A percentile compares a stretch with the other conserved stretches of the same genome.
Conservation (phyloP, 2,797 vertebrate species). For the Premnoplex brunnescens region DNA sequence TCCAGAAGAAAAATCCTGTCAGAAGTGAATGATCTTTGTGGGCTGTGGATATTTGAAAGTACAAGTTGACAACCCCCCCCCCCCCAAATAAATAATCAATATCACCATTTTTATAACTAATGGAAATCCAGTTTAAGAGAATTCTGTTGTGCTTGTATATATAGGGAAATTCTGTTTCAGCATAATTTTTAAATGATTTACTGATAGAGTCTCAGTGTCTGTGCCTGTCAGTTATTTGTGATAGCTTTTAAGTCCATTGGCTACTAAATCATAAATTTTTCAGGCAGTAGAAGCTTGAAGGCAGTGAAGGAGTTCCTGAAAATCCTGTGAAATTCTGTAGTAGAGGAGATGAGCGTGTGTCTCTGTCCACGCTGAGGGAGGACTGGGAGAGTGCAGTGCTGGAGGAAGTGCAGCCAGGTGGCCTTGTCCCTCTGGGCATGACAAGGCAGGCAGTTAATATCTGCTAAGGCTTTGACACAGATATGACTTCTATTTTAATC, state of each 20-base stretch:
- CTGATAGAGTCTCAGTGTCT: background rate
- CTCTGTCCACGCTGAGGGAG: accelerated
- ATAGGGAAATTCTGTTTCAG: background rate
- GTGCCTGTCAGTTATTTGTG: background rate
- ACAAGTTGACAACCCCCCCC: background rate
- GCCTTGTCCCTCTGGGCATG: background rate
- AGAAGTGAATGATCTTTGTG: background rate
- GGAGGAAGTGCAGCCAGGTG: background rate
- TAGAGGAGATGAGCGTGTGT: background rate
- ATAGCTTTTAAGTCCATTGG: background rate
- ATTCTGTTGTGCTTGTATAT: accelerated
- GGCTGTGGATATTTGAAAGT: background rate
- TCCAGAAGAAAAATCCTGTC: background rate
- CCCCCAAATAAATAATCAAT: background rate
- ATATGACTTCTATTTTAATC: background rate
- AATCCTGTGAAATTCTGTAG: background rate
- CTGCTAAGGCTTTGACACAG: background rate
- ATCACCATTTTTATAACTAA: background rate
- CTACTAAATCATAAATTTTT: background rate
- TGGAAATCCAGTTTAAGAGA: background rate
- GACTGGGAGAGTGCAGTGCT: background rate
- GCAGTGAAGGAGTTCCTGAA: background rate
- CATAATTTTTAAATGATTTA: background rate
- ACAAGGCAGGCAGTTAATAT: background rate
- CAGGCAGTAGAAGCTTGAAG: background rate